phyloP scores from a whole-genome alignment of 2,797 vertebrate genomes.

The Sebastes umbrosus region DNA sequence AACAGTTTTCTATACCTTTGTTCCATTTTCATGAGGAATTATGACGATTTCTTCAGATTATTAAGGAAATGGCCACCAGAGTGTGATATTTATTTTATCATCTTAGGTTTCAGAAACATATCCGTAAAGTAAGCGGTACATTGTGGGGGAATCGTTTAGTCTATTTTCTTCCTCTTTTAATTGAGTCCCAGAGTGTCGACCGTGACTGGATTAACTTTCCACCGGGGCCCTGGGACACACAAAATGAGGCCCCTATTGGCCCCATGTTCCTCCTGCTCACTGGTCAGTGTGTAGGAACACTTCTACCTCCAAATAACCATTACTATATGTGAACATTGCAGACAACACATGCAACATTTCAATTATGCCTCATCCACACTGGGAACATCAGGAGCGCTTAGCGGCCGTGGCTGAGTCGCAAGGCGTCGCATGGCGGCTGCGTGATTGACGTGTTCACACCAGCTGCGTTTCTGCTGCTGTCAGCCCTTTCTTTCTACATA shows the following conservation, averaged over 20 bases:
- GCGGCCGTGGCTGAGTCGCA: no score
- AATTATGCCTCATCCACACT: no score
- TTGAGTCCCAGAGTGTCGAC: neutral
- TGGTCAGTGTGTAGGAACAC: neutral
- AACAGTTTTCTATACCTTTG: neutral
- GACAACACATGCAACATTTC: neutral
- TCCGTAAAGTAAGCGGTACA: no score
- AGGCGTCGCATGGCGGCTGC: no score
- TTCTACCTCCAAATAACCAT: neutral
- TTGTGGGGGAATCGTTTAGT: neutral
- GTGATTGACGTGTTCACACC: no score
- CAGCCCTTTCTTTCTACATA: no score
- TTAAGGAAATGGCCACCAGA: neutral
- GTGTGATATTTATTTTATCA: neutral
- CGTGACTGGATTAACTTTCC: neutral
- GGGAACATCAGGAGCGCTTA: no score
- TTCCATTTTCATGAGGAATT: neutral
- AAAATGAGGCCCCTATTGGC: neutral
- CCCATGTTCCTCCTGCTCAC: neutral
- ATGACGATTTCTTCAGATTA: neutral
- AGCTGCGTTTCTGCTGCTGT: no score
- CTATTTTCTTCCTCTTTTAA: neutral
- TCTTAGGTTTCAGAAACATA: neutral
- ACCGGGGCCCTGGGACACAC: neutral
- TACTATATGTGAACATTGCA: neutral